Base-by-base conservation (phyloP, 2,113 vertebrate species). In the human region DNA sequence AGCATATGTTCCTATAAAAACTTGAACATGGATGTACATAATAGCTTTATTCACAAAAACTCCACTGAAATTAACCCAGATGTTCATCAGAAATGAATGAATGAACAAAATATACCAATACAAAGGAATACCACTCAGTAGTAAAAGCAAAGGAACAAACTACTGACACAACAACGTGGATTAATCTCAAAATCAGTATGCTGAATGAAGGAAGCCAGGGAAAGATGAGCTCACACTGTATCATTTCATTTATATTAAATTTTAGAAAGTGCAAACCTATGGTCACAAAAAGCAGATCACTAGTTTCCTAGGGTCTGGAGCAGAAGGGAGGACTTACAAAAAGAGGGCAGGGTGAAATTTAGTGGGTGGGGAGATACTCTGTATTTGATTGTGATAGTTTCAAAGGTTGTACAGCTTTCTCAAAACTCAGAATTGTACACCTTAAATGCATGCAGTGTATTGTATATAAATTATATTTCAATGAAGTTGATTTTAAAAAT, bases 201-300 rank as follows among this genome's bases (percentile, higher is more conserved):
- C 72, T 70, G 22, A 80, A 57, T 95, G 25, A 96, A 92, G 57
- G 79, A 96, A 95, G 32, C 27, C 38, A 94, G 45, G 72, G 43
- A 61, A 70, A 92, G 84, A 30, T 72, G 23, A 92, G 25, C 40
- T 80, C 27, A 43, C 32, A 66, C 18, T 61, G 22, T 89, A n/a
- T 50, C 11, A 68, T 55, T 81, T 22, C 68, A 76, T 85, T 89
- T 82, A 82, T 64, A 86, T 50, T 76, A 86, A 76, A 81, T 64
- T 86, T 90, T 68, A 87, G 70, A 89, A 84, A 88, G 55, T 59
- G 2, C 76, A 73, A 68, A 64, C 27, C 50, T 73, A 1, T 80
- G 61, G 50, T 70, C 23, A 22, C 45, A 79, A 35, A 76, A 92
- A 94, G 20, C 43, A 12, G 64, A 64, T 95, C n/a, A 66, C 82